These are phyloP conservation scores for Pseudococcus longispinus DNA, from an alignment of 2,888 invertebrate genomes.

Conservation along the genomic window DNA sequence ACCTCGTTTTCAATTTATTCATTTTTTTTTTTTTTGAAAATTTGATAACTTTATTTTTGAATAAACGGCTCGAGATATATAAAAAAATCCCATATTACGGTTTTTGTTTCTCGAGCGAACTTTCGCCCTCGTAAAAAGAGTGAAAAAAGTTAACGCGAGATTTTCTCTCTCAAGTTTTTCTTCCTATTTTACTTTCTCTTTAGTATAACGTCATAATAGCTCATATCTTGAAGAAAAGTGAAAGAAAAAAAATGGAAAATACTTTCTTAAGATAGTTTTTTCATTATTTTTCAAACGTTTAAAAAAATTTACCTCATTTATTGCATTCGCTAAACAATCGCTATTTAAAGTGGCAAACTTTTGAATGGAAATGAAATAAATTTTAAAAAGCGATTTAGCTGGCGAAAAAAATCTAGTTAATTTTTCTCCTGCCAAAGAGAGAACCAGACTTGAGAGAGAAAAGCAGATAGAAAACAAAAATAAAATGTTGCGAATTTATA, in stretches of 20 bases:
- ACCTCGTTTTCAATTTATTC: conserved; percentile 11
- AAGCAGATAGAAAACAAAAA: not conserved
- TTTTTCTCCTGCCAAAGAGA: not conserved
- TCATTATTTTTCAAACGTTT: conserved; percentile 44
- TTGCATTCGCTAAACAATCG: conserved; percentile 15
- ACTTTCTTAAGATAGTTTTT: conserved; percentile 34
- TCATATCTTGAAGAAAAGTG: conserved; percentile 13
- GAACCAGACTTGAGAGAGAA: not conserved
- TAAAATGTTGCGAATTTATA: conserved; percentile 28
- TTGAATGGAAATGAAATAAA: conserved; percentile 36
- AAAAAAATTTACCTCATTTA: conserved; percentile 44
- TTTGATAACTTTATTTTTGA: conserved; percentile 37
- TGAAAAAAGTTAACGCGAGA: not conserved
- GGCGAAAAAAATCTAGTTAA: conserved; percentile 32
- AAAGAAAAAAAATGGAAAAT: conserved; percentile 32
- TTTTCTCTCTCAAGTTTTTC: conserved; percentile 22
- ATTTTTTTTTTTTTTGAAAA: conserved; percentile 28
- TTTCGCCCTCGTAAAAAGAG: not conserved
- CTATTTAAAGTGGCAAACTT: conserved; percentile 29
- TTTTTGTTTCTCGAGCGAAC: conserved; percentile 11
- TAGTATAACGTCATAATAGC: conserved; percentile 19
- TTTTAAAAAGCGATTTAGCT: conserved; percentile 20
- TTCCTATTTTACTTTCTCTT: conserved; percentile 25
- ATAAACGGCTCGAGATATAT: conserved; percentile 8
- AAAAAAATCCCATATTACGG: conserved; percentile 23